Conservation (phyloP, 2,113 vertebrate genomes). For the Meles meles region DNA sequence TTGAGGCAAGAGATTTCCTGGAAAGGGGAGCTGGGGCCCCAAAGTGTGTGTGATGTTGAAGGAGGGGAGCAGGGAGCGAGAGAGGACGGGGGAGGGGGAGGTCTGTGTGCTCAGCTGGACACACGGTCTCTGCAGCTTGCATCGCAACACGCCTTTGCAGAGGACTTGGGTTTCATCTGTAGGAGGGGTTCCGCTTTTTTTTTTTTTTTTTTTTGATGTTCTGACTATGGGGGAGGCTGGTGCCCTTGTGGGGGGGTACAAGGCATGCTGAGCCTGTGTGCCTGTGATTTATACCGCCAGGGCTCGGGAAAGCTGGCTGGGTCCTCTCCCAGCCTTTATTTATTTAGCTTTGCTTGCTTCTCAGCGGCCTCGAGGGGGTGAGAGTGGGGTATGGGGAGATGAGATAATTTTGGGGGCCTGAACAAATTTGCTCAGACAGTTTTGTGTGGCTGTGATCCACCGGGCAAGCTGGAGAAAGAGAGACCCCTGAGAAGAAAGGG, state of each 20-base stretch:
- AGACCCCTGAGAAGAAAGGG: neutral
- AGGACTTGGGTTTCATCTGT: slow-evolving; percentile 26
- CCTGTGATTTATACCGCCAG: neutral
- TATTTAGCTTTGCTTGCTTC: slow-evolving; percentile 63
- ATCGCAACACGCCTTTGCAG: neutral
- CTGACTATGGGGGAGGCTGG: neutral
- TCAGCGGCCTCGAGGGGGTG: slow-evolving; percentile 45
- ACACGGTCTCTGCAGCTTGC: neutral
- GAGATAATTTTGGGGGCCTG: slow-evolving; percentile 49
- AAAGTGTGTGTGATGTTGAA: neutral
- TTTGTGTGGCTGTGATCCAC: slow-evolving; percentile 42
- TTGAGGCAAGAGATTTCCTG: slow-evolving; percentile 8
- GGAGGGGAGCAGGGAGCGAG: neutral
- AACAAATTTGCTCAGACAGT: slow-evolving; percentile 46
- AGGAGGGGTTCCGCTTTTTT: neutral
- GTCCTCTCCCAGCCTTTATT: slow-evolving; percentile 41
- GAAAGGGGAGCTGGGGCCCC: neutral
- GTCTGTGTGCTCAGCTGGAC: slow-evolving; percentile 32
- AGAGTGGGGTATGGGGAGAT: slow-evolving; percentile 23
- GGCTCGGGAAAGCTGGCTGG: slow-evolving; percentile 6
- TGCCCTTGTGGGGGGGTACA: neutral
- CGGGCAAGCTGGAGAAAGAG: neutral
- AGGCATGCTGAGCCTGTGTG: neutral
- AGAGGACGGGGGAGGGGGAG: neutral
- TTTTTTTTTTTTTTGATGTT: neutral